Evolutionary conservation across 1,140 invertebrate species (phyloP).

Genomic region (Heliconius hewitsoni): DNA sequence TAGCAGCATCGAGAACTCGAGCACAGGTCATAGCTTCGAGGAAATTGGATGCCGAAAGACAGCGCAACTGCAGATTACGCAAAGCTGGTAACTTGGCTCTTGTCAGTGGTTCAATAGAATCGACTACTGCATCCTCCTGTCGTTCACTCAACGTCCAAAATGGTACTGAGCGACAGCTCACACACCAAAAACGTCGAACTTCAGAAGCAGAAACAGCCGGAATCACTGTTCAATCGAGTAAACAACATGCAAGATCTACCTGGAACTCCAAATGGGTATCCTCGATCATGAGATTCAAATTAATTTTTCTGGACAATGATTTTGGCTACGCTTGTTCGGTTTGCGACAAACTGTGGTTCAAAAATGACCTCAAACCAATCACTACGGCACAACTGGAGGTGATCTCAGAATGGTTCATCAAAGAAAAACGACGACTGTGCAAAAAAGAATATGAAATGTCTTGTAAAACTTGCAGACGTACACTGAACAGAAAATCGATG

Average conservation of each 20-base stretch:
- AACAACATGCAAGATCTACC: constrained; percentile 42
- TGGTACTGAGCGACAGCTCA: not conserved
- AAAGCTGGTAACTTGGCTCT: constrained; percentile 39
- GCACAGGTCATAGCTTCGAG: constrained; percentile 43
- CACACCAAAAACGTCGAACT: constrained; percentile 38
- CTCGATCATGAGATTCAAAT: constrained; percentile 46
- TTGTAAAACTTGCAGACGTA: constrained; percentile 53
- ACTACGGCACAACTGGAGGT: constrained; percentile 43
- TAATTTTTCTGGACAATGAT: constrained; percentile 47
- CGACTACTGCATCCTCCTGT: constrained; percentile 37
- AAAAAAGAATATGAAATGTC: constrained; percentile 47
- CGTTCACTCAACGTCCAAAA: constrained; percentile 11
- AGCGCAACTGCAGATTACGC: constrained; percentile 46
- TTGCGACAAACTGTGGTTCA: constrained; percentile 55
- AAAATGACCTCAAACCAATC: constrained; percentile 47
- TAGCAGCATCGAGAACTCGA: constrained; percentile 50
- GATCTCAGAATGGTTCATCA: constrained; percentile 52
- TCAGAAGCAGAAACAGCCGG: constrained; percentile 31
- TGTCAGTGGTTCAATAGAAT: constrained; percentile 40
- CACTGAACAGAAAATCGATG: constrained; percentile 50
- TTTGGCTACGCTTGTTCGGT: constrained; percentile 53
- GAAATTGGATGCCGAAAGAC: constrained; percentile 42
- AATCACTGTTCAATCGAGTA: constrained; percentile 35
- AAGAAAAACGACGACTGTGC: constrained; percentile 50
- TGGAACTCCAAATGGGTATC: constrained; percentile 49